Percentiles rank a stretch among this genome's conserved stretches.
phyloP scores from a whole-genome alignment of 2,797 vertebrate genomes.

The Botia kubotai region DNA sequence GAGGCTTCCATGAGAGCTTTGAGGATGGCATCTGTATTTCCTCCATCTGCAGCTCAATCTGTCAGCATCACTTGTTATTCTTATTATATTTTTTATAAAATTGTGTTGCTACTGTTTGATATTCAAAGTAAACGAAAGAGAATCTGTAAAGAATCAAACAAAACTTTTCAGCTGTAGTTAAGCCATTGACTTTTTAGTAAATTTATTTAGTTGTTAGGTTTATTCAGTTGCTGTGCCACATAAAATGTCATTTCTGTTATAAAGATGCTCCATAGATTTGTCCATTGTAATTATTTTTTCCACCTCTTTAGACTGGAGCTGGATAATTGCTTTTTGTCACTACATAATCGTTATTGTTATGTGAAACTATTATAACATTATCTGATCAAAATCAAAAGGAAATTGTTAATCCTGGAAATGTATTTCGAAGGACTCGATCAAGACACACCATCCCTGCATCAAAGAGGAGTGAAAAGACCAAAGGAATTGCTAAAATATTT shows the following conservation, averaged over 20 bases:
- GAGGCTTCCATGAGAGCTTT: conserved; percentile 90
- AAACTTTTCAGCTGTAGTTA: no score
- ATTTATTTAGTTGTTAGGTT: no score
- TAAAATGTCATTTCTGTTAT: no score
- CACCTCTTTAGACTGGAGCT: no score
- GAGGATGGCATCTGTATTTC: conserved; percentile 77
- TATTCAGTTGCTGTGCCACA: no score
- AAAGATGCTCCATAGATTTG: no score
- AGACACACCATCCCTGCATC: conserved; percentile 69
- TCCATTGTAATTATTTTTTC: no score
- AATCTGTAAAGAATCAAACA: no score
- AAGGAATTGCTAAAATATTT: conserved; percentile 81
- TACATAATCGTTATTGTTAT: no score
- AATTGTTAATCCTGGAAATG: conserved; percentile 38
- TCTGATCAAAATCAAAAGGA: conserved; percentile 56
- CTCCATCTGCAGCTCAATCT: conserved; percentile 55
- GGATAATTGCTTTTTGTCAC: no score
- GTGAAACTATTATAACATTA: background rate
- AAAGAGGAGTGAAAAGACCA: conserved; percentile 73
- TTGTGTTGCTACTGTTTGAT: conserved; percentile 38
- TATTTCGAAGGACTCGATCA: conserved; percentile 55
- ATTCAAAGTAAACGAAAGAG: conserved; percentile 75
- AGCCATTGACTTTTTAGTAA: conserved; percentile 81
- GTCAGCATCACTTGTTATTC: conserved; percentile 73
- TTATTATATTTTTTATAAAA: background rate